These are phyloP conservation scores for Archivesica marissinica DNA, from an alignment of 1,140 invertebrate species.

Conservation along the genomic window DNA sequence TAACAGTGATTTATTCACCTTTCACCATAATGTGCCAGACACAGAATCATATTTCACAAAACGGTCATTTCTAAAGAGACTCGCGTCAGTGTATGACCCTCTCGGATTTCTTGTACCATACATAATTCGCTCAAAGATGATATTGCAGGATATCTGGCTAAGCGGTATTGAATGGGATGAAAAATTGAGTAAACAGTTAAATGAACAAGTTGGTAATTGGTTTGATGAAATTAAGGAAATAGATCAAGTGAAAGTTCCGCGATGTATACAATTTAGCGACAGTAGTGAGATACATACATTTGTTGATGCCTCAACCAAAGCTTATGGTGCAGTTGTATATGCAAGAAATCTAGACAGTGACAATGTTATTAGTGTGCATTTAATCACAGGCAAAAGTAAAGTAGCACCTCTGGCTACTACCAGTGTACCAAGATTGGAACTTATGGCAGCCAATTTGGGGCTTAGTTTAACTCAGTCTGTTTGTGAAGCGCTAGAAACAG, in stretches of 20 bases:
- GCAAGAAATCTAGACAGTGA: background rate
- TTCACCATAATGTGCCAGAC: slow-evolving; percentile 18
- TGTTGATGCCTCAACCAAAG: background rate
- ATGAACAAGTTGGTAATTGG: slow-evolving; percentile 9
- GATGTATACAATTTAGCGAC: background rate
- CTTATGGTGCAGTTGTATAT: slow-evolving; percentile 5
- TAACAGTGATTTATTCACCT: slow-evolving; percentile 58
- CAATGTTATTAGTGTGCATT: background rate
- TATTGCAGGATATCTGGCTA: slow-evolving; percentile 61
- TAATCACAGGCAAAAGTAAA: background rate
- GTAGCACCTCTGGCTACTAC: slow-evolving; percentile 1
- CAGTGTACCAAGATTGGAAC: slow-evolving; percentile 14
- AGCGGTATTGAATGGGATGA: slow-evolving; percentile 51
- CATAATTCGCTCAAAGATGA: slow-evolving; percentile 32
- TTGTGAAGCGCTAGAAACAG: slow-evolving; percentile 4
- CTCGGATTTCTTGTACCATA: slow-evolving; percentile 55
- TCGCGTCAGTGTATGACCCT: slow-evolving; percentile 55
- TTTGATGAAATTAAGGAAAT: slow-evolving; percentile 46
- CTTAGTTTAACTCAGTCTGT: slow-evolving; percentile 26
- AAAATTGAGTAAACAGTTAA: background rate
- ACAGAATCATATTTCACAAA: slow-evolving; percentile 39
- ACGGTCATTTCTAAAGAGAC: slow-evolving; percentile 30
- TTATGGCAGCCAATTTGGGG: slow-evolving; percentile 22
- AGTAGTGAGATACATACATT: background rate
- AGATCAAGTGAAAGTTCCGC: background rate